Percentiles rank a stretch among this genome's conserved stretches.
Conservation (phyloP, 92 coral and sea anemone species). For the Anthopleura xanthogrammica region DNA sequence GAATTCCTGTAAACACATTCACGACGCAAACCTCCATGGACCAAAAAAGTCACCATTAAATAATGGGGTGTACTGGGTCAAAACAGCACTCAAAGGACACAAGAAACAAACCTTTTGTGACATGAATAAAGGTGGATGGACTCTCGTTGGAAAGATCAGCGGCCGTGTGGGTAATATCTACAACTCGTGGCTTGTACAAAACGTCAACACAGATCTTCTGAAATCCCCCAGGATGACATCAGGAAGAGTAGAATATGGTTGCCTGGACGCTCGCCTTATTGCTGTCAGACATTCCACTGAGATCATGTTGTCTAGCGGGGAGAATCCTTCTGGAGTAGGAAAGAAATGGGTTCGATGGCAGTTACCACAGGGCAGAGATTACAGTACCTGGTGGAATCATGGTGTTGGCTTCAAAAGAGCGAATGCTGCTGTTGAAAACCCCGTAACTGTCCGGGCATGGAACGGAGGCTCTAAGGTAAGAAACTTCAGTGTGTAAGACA, state of each 20-base stretch:
- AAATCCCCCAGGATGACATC: conserved; percentile 35
- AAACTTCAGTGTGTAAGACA: too few relatives aligned
- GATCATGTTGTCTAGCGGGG: conserved; percentile 81
- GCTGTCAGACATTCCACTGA: conserved; percentile 66
- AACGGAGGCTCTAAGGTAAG: conserved; percentile 61
- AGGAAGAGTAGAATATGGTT: conserved; percentile 29
- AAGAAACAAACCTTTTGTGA: conserved; percentile 74
- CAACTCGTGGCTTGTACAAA: conserved; percentile 63
- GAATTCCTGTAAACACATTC: conserved; percentile 76
- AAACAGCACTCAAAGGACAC: conserved; percentile 40
- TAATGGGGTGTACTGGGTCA: conserved; percentile 83
- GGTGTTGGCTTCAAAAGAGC: too few relatives aligned
- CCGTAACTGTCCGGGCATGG: conserved; percentile 68
- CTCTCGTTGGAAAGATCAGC: conserved; percentile 84
- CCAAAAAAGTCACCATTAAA: conserved; percentile 40
- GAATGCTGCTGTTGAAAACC: too few relatives aligned
- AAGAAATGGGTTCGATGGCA: conserved; percentile 79
- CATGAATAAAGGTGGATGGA: conserved; percentile 85
- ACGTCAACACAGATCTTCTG: conserved; percentile 42
- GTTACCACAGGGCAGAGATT: conserved; percentile 61
- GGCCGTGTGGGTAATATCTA: conserved; percentile 66
- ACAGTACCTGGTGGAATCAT: conserved; percentile 66
- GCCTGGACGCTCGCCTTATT: conserved; percentile 72
- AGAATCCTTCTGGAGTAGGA: conserved; percentile 62
- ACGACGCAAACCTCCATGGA: conserved; percentile 45